These are phyloP conservation scores for Aspidiotus destructor DNA, from an alignment of 2,888 invertebrate species.

Conservation along the genomic window DNA sequence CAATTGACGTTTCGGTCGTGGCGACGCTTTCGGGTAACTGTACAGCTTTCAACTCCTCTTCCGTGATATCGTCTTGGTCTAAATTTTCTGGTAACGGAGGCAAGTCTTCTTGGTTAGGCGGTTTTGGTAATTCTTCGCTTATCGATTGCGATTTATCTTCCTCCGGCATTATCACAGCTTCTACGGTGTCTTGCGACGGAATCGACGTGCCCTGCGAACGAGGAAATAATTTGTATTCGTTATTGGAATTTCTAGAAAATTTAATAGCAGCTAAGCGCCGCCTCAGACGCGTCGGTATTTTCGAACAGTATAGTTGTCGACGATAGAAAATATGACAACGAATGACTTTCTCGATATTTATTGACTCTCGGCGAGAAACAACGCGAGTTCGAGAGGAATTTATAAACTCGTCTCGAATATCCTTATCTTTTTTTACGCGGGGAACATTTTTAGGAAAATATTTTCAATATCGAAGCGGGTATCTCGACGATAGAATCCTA, in stretches of 20 bases:
- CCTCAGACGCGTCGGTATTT: no score
- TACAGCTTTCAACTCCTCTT: constrained; percentile 30
- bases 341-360: no score
- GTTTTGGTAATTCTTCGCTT: constrained; percentile 31
- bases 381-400: no score
- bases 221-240: background rate
- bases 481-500: no score
- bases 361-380: no score
- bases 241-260: background rate
- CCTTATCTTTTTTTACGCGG: no score
- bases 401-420: no score
- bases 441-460: no score
- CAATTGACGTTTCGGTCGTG: background rate
- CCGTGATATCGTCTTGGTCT: constrained; percentile 29
- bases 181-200: constrained; percentile 15
- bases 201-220: constrained; percentile 9
- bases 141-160: constrained; percentile 6
- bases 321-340: no score
- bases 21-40: constrained; percentile 20
- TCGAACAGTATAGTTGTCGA: no score
- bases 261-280: background rate
- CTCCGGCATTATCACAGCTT: constrained; percentile 30
- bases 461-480: no score
- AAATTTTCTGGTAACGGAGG: constrained; percentile 28
- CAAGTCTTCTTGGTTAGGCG: constrained; percentile 28